phyloP scores from a whole-genome alignment of 2,797 vertebrate species.

The Typhlichthys subterraneus region DNA sequence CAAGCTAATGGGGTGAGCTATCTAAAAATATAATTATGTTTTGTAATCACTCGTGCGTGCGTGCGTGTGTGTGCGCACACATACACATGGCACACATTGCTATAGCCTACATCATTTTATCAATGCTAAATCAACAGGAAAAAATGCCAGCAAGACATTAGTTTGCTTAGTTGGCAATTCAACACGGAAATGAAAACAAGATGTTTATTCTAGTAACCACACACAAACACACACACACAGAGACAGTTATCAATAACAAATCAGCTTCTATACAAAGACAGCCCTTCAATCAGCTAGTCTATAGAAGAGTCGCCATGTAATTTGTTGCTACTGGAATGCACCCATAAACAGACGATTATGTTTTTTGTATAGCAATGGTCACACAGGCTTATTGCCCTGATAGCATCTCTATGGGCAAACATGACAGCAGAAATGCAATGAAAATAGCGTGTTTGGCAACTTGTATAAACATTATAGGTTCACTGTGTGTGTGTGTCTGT shows the following conservation, averaged over 20 bases:
- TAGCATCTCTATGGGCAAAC: conserved; percentile 58
- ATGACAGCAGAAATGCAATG: conserved; percentile 43
- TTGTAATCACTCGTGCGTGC: not conserved
- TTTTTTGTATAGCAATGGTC: conserved; percentile 51
- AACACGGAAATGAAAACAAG: conserved; percentile 24
- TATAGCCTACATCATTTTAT: conserved; percentile 26
- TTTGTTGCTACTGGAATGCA: conserved; percentile 44
- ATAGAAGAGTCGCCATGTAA: conserved; percentile 36
- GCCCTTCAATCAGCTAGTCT: conserved; percentile 19
- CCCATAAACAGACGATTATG: conserved; percentile 36
- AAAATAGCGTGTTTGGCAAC: conserved; percentile 43
- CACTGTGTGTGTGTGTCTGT: not conserved
- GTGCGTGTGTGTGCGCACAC: not conserved
- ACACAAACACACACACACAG: conserved; percentile 1
- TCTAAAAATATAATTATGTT: not conserved
- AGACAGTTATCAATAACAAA: conserved; percentile 32
- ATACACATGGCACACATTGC: conserved; percentile 2
- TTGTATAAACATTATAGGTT: conserved; percentile 39
- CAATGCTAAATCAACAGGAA: conserved; percentile 41
- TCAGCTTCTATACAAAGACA: conserved; percentile 14
- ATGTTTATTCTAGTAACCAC: conserved; percentile 18
- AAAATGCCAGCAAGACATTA: not conserved
- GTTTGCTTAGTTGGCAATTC: conserved; percentile 29
- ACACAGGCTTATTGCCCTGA: conserved; percentile 48
- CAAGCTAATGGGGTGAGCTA: conserved; percentile 11